Evolutionary conservation across 2,888 invertebrate species (phyloP).

Genomic region (Drosophila phalerata): DNA sequence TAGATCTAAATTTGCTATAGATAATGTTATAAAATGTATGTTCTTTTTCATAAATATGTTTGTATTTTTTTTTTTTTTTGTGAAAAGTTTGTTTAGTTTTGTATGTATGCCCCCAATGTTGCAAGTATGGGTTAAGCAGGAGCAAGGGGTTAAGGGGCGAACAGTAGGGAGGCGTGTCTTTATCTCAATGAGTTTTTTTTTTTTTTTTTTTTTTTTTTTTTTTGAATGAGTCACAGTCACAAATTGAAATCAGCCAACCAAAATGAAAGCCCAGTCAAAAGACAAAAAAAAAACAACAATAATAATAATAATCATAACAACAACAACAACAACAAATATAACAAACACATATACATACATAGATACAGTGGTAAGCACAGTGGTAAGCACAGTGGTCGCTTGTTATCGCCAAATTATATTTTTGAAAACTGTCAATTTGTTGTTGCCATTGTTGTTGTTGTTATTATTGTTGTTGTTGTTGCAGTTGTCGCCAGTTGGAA

Average conservation of each 20-base stretch:
- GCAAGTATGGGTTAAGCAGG: constrained; percentile 6
- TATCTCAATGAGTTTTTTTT: constrained; percentile 58
- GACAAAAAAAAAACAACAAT: constrained; percentile 28
- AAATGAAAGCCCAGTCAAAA: constrained; percentile 57
- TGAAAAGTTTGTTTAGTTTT: no score
- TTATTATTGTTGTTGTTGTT: constrained; percentile 22
- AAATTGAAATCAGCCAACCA: constrained; percentile 71
- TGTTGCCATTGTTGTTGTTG: constrained; percentile 15
- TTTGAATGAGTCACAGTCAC: constrained; percentile 53
- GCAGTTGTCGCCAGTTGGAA: constrained; percentile 49
- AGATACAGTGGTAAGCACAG: constrained; percentile 16
- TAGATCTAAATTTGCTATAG: no score
- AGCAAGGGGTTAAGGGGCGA: not conserved
- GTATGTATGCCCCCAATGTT: not conserved
- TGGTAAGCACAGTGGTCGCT: constrained; percentile 21
- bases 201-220: constrained; percentile 35
- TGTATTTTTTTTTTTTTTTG: no score
- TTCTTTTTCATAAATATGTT: not conserved
- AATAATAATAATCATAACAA: constrained; percentile 27
- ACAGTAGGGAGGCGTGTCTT: constrained; percentile 45
- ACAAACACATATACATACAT: constrained; percentile 9
- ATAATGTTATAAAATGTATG: no score
- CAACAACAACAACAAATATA: constrained; percentile 14
- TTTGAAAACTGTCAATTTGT: constrained; percentile 38
- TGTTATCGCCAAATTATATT: constrained; percentile 48